Base-by-base conservation (phyloP, 2,113 vertebrate genomes). In the Varanus salvator region DNA sequence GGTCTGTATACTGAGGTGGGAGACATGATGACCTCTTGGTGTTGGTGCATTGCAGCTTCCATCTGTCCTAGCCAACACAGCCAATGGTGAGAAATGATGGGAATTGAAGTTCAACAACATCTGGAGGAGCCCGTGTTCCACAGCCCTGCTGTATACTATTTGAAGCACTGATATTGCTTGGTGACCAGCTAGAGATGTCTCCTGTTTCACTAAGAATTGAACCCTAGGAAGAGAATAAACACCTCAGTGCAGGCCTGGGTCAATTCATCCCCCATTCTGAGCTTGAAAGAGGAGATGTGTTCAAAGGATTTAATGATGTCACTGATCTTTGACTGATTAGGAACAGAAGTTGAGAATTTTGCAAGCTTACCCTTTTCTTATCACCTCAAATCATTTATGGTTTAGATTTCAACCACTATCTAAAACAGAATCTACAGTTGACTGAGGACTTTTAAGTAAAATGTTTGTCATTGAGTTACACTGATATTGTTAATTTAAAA, bases 311-410 rank as follows among this genome's bases (percentile, higher is more conserved):
- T 96, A 97, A 95, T 97, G 97, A 98, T 97, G 97, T 97, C 98
- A 97, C 97, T 97, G 97, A 98, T 98, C 98, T 98, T 97, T 98
- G 97, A 96, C 80, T 98, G 98, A 98, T 98, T 98, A 97, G 97
- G 97, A 98, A 97, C 98, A 98, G 98, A 98, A 97, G 97, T 97
- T 95, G 96, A 97, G 96, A 94, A 88, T 95, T 97, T 96, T 96
- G 92, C 93, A 90, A 96, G 95, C 89, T 86, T 0, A 88, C 91
- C 88, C 95, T 95, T 96, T 93, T 87, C 91, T 97, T 96, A 96
- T 97, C 90, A 12, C 91, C 96, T 96, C 91, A 94, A 87, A 95
- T 97, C 96, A 94, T 94, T 96, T 94, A 93, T 86, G 60, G 15
- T 87, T 66, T 82, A 84, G 78, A 88, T 91, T 84, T 94, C 89